Evolutionary conservation across 30 jellyfish, hydroid and myxozoan species (phyloP).

Genomic region (Nemopilema nomurai): DNA sequence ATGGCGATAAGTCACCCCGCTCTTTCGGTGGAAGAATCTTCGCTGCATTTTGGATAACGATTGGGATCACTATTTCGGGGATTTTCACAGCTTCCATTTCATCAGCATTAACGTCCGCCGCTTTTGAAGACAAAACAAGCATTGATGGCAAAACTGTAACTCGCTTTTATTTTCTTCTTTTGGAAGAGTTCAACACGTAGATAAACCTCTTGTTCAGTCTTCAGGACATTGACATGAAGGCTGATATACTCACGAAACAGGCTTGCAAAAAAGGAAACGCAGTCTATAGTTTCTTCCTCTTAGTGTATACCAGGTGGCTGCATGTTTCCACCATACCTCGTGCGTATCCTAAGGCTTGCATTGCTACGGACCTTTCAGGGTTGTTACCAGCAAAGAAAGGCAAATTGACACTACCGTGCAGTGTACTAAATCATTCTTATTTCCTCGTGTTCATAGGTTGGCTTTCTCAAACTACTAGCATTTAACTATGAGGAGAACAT

Average conservation of each 20-base stretch:
- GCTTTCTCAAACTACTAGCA: not conserved
- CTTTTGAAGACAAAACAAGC: not conserved
- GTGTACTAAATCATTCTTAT: not conserved
- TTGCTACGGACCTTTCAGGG: no score
- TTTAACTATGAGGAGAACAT: constrained; percentile 31
- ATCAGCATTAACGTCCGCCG: constrained; percentile 9
- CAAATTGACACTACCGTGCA: not conserved
- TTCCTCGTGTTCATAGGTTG: constrained; percentile 6
- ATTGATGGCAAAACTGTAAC: not conserved
- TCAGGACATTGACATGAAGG: not conserved
- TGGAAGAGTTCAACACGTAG: not conserved
- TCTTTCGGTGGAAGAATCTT: constrained; percentile 10
- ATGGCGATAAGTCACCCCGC: constrained; percentile 23
- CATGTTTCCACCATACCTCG: no score
- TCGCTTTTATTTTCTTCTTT: no score
- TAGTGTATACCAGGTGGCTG: no score
- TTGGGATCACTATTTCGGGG: not conserved
- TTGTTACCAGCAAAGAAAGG: not conserved
- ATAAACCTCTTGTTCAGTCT: not conserved
- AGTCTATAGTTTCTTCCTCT: no score
- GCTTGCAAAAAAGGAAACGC: no score
- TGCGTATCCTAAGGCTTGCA: no score
- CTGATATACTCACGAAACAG: no score
- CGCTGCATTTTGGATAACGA: constrained; percentile 11
- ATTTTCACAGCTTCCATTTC: constrained; percentile 21